Base-by-base conservation (phyloP, 2,113 vertebrate species). In the Cryptotis parvus region DNA sequence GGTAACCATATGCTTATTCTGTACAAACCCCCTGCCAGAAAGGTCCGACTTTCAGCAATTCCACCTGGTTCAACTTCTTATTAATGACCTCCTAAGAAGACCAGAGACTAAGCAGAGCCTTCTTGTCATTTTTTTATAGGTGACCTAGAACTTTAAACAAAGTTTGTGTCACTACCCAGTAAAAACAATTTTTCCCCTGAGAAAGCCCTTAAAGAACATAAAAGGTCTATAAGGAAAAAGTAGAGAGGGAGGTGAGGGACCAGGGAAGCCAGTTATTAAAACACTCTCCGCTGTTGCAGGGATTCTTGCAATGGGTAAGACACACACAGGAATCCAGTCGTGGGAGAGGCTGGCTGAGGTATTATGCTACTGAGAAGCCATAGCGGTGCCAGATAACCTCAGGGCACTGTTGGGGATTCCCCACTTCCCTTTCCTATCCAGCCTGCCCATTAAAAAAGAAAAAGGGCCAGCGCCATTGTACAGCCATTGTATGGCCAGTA, bases 351-450 rank as follows among this genome's bases (percentile, higher is more conserved):
- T 39, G 73, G 52, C 22, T 41, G 77, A 3, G 15, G 4, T 27
- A 33, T 5, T 37, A 35, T 14, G 9, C 35, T 55, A 22, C 55
- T 27, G 33, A 45, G 76, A 89, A 82, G 55, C 69, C 58, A 4
- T 0, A 4, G 39, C 37, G 24, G 49, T 9, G n/a, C 72, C n/a
- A 49, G 2, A 33, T 20, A 45, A 24, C 1, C 33, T 29, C 33
- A 15, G 4, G 1, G 27, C 31, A 20, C 66, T 12, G 24, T 12
- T 3, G 8, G 55, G 22, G 5, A 58, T 58, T 58, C 24, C 4
- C 55, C 29, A 33, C 18, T 89, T 61, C 79, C 24, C 31, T n/a
- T 37, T 37, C 33, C 35, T n/a, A 24, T 31, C 70, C 78, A 43
- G 16, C 49, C 6, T 61, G 15, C 65, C 27, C n/a, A n/a, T 61